Evolutionary conservation across 1,140 invertebrate genomes (phyloP).

Genomic region (Drosophila nigromelanica): DNA sequence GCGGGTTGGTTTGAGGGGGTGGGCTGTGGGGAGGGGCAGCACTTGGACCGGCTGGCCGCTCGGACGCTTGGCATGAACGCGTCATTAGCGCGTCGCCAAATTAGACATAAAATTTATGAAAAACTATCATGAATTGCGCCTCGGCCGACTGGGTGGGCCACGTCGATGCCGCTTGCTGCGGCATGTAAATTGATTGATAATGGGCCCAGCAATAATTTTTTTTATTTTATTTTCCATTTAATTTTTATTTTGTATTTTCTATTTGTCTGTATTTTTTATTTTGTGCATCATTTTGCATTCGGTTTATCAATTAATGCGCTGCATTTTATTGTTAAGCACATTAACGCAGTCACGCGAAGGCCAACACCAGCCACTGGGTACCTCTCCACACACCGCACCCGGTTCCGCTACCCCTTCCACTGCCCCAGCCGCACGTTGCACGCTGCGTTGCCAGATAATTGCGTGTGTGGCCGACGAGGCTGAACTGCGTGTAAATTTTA

Average conservation of each 20-base stretch:
- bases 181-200: slow-evolving; percentile 48
- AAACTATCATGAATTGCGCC: slow-evolving; percentile 34
- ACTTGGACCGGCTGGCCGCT: slow-evolving; percentile 1
- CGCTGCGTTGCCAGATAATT: slow-evolving; percentile 61
- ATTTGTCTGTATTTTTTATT: slow-evolving; percentile 6
- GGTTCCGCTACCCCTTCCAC: no score
- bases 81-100: slow-evolving; percentile 52
- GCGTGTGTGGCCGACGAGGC: slow-evolving; percentile 65
- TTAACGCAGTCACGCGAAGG: slow-evolving; percentile 77
- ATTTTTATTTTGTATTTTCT: slow-evolving; percentile 2
- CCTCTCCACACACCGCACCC: background rate
- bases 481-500: slow-evolving; percentile 78
- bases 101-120: slow-evolving; percentile 47
- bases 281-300: slow-evolving; percentile 49
- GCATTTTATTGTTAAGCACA: slow-evolving; percentile 82
- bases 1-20: background rate
- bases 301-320: slow-evolving; percentile 79
- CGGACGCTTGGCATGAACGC: slow-evolving; percentile 42
- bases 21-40: background rate
- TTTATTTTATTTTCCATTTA: slow-evolving; percentile 13
- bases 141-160: slow-evolving; percentile 12
- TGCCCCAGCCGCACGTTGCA: slow-evolving; percentile 10
- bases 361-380: slow-evolving; percentile 24
- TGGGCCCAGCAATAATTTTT: slow-evolving; percentile 19
- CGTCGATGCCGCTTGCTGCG: slow-evolving; percentile 8